Conservation (phyloP, 2,888 invertebrate species). For the Arrhopalites spinosus region DNA sequence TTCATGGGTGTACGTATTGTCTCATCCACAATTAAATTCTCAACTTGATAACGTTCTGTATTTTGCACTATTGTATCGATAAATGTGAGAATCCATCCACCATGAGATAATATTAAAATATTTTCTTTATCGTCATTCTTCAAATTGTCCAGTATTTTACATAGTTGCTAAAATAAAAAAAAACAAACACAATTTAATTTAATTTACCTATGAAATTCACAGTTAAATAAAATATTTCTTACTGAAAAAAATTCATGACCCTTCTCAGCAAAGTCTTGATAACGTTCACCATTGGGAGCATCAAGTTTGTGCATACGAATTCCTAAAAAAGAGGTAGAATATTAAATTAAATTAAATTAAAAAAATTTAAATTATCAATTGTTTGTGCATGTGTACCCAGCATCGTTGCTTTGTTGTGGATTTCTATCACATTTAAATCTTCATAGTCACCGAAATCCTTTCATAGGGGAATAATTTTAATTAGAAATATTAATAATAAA, state of each 20-base stretch:
- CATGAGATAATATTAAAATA: constrained; percentile 51
- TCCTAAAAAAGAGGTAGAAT: background rate
- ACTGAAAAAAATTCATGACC: constrained; percentile 29
- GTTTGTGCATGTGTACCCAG: background rate
- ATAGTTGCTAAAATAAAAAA: background rate
- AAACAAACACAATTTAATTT: background rate
- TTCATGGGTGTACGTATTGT: constrained; percentile 41
- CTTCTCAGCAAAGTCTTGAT: constrained; percentile 24
- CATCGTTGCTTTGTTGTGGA: constrained; percentile 16
- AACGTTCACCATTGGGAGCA: constrained; percentile 19
- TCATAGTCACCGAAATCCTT: constrained; percentile 40
- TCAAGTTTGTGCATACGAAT: constrained; percentile 25
- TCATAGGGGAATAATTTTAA: background rate
- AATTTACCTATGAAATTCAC: background rate
- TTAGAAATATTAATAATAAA: background rate
- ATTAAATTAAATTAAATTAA: background rate
- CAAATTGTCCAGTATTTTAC: constrained; percentile 6
- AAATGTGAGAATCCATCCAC: constrained; percentile 50
- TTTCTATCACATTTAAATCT: constrained; percentile 12
- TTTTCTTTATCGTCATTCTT: constrained; percentile 38
- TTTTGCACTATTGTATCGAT: constrained; percentile 44
- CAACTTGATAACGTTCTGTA: constrained; percentile 31
- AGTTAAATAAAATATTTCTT: background rate
- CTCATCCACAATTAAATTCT: constrained; percentile 38
- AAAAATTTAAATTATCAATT: background rate